Evolutionary conservation across 2,113 vertebrate species (phyloP), one percentile per base, ranked within the genome.

Genomic region (Thermophis baileyi): DNA sequence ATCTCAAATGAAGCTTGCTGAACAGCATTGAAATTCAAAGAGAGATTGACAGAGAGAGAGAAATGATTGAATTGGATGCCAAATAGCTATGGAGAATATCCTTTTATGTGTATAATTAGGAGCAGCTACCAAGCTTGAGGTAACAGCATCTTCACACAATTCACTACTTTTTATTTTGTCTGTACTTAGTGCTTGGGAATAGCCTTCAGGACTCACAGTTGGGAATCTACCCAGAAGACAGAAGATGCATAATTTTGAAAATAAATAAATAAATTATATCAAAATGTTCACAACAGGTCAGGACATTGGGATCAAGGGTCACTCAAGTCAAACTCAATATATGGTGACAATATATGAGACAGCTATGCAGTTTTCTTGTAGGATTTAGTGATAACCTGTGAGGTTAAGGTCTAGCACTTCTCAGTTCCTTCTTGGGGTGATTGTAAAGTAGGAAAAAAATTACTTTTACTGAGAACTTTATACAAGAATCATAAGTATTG

Each of bases 11-110:
- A 12, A 22, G 30, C 81, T 92, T 92, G 95, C 95, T 93, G 94
- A 81, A 74, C 16, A 14, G 35, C 2, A 0, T 7, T 54, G 51
- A 88, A 91, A 94, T 85, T 93, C 91, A 96, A 96, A 94, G 96
- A 96, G 94, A 94, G 60, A 44, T 92, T 10, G 30, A n/a, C 92
- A 69, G 95, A 93, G 93, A 93, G 12, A 2, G 6, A 24, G 47
- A 35, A 1, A 35, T 94, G 91, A 89, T 90, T 93, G 87, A 93
- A 95, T 54, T 93, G 93, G 88, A 89, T 86, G 30, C 51, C 57
- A 89, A 93, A 92, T 60, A 92, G 93, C 8, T 91, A 91, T 88
- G 92, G 94, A 91, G 92, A 40, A 63, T 94, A 81, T 47, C 85
- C 40, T 25, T 90, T 88, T 88, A 74, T 54, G 51, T 54, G 40